Percentiles rank a stretch among this genome's conserved stretches.
phyloP scores from a whole-genome alignment of 64 coral and sea anemone genomes.

The Acropora tenuis region DNA sequence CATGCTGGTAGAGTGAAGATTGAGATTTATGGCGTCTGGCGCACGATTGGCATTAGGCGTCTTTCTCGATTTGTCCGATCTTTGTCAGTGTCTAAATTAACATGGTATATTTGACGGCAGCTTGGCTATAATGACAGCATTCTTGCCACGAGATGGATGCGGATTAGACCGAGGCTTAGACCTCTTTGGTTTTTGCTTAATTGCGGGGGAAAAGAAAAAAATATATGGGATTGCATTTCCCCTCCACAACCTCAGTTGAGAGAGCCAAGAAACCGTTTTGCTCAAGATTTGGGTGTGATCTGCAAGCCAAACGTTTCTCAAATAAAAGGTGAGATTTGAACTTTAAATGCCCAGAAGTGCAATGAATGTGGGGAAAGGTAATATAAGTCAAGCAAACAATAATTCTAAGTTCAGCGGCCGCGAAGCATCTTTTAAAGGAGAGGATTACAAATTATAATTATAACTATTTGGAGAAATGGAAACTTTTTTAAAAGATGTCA shows the following conservation, averaged over 20 bases:
- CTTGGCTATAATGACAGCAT: background rate
- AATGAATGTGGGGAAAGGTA: too few relatives aligned
- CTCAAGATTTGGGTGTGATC: background rate
- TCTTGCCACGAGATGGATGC: background rate
- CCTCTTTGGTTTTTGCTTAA: background rate
- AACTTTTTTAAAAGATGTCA: too few relatives aligned
- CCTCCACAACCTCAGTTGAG: background rate
- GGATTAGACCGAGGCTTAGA: background rate
- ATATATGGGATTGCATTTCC: background rate
- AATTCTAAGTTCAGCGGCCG: background rate
- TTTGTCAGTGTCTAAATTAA: background rate
- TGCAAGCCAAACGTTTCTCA: too few relatives aligned
- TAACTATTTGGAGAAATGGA: too few relatives aligned
- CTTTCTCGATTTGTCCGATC: background rate
- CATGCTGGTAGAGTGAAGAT: slow-evolving; percentile 34
- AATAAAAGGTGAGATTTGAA: background rate
- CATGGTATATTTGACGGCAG: background rate
- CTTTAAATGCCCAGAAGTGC: background rate
- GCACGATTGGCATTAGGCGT: background rate
- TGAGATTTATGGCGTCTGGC: background rate
- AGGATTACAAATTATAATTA: too few relatives aligned
- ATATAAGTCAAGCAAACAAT: too few relatives aligned
- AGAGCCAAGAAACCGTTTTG: background rate
- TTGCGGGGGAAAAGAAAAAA: too few relatives aligned
- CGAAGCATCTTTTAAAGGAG: too few relatives aligned